A percentile compares a stretch with the other conserved stretches of the same genome.
These are phyloP conservation scores for Drosophila trapezifrons DNA, from an alignment of 1,140 invertebrate genomes.

Conservation along the genomic window DNA sequence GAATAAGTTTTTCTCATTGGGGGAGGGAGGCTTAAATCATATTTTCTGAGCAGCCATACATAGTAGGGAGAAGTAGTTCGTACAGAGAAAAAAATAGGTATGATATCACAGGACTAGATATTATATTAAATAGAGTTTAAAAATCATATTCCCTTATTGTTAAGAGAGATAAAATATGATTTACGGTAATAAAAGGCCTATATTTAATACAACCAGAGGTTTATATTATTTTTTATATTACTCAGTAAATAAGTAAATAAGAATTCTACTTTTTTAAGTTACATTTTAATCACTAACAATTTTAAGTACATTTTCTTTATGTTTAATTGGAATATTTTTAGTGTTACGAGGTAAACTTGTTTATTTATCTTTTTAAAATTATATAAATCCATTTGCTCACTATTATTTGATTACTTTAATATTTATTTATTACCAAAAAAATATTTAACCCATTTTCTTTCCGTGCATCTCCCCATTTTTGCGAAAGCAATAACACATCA, in stretches of 20 bases:
- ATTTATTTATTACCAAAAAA: neutral
- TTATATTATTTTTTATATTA: too few species aligned
- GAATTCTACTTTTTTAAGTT: too few species aligned
- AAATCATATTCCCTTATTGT: neutral
- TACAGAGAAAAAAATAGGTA: neutral
- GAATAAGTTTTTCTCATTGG: constrained; percentile 11
- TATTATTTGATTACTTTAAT: too few species aligned
- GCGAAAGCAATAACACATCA: constrained; percentile 58
- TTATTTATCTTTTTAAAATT: neutral
- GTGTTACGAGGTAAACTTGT: too few species aligned
- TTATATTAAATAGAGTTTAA: neutral
- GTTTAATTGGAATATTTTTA: too few species aligned
- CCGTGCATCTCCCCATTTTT: constrained; percentile 1
- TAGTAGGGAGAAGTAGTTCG: neutral
- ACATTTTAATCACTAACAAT: too few species aligned
- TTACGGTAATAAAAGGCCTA: too few species aligned
- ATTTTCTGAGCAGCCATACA: neutral
- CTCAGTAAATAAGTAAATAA: too few species aligned
- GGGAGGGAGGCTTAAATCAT: constrained; percentile 9
- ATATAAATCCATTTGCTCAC: too few species aligned
- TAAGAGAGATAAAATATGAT: neutral
- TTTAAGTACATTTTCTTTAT: too few species aligned
- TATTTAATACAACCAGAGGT: too few species aligned
- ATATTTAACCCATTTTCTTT: neutral
- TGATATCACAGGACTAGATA: neutral